These are phyloP conservation scores for Drosophila nr. fundita DNA, from an alignment of 2,888 invertebrate genomes.

Conservation along the genomic window DNA sequence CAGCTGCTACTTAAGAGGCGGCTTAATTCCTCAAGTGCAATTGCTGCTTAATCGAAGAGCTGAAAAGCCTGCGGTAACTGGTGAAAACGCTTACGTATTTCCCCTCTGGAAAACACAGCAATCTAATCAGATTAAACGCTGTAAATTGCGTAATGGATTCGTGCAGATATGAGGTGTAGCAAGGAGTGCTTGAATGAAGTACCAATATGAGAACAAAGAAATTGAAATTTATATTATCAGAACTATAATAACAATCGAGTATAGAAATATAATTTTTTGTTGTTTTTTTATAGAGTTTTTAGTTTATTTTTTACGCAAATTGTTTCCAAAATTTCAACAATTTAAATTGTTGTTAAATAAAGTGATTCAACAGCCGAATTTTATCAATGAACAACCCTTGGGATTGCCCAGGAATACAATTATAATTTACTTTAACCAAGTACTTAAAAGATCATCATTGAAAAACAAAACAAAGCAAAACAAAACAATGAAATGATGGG, in stretches of 20 bases:
- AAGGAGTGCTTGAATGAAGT: not conserved
- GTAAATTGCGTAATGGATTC: not conserved
- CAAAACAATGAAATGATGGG: slow-evolving; percentile 19
- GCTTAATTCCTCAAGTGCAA: slow-evolving; percentile 27
- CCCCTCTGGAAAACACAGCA: not conserved
- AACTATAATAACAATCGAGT: not conserved
- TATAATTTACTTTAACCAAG: not conserved
- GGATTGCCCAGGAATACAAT: slow-evolving; percentile 3
- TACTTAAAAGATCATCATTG: slow-evolving; percentile 29
- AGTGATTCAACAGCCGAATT: not conserved
- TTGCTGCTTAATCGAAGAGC: not conserved
- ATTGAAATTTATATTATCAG: not conserved
- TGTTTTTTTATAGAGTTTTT: not conserved
- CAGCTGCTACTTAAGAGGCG: slow-evolving; percentile 11
- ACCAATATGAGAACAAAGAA: not conserved
- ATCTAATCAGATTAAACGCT: slow-evolving; percentile 5
- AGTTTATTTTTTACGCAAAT: not conserved
- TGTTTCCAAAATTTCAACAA: not conserved
- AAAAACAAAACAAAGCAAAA: slow-evolving; percentile 15
- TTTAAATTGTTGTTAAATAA: not conserved
- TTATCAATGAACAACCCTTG: not conserved
- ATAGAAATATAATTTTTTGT: not conserved
- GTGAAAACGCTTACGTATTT: slow-evolving; percentile 21
- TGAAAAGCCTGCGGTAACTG: slow-evolving; percentile 11
- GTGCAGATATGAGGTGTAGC: not conserved